Conservation (phyloP, 2,888 invertebrate genomes). For the Pyrrhia umbra region DNA sequence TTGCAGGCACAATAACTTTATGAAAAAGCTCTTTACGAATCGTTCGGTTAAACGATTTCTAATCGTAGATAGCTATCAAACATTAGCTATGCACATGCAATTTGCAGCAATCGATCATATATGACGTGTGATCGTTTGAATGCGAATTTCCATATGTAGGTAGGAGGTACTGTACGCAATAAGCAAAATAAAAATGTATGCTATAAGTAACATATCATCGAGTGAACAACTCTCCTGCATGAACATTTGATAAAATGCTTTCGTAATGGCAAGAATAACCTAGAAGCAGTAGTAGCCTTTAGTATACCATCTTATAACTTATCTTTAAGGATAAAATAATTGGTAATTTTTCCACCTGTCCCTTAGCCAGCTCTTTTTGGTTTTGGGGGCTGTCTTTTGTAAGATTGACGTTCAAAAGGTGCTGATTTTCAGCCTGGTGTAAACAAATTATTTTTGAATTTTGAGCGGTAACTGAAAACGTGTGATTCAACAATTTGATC, state of each 20-base stretch:
- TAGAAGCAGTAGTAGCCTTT: not conserved
- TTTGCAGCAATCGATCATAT: constrained; percentile 45
- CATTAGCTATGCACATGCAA: constrained; percentile 49
- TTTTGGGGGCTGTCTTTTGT: no score
- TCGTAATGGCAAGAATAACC: not conserved
- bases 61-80: constrained; percentile 39
- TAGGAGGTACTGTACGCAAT: constrained; percentile 2
- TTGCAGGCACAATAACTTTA: no score
- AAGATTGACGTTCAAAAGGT: no score
- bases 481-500: constrained; percentile 15
- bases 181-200: not conserved
- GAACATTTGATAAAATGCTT: not conserved
- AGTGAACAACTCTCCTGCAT: constrained; percentile 10
- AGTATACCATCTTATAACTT: no score
- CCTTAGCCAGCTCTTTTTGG: no score
- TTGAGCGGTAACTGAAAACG: not conserved
- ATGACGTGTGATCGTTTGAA: constrained; percentile 21
- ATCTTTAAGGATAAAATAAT: no score
- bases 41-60: constrained; percentile 45
- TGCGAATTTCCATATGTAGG: constrained; percentile 30
- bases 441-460: no score
- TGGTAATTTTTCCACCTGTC: no score
- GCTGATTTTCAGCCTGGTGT: no score
- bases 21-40: constrained; percentile 35
- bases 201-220: not conserved